Base-by-base conservation (phyloP, 2,113 vertebrate species). In the Apeltes quadracus region DNA sequence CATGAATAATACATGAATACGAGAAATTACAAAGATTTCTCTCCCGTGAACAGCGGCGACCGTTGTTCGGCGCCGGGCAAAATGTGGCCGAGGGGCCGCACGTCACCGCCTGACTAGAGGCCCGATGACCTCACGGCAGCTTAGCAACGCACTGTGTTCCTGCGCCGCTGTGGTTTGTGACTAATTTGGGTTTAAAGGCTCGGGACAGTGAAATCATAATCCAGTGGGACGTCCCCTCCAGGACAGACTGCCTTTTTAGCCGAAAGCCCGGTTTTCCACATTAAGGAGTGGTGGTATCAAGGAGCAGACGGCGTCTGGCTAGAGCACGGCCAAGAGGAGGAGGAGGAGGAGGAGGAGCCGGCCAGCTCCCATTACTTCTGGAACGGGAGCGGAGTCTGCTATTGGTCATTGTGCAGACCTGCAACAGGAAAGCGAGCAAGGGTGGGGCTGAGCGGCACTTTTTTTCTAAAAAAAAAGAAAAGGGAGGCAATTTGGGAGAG, bases 401-500 rank as follows among this genome's bases (percentile, higher is more conserved):
- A 88, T 88, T 92, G 92, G 91, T 84, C 90, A 92, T 81, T 83
- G 87, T 82, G 80, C 81, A 87, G 87, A 91, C 84, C 91, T 91
- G 62, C 83, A 65, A 92, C 89, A 92, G 93, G 91, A 93, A 93
- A 89, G 84, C 53, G 76, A 82, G 81, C 67, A 79, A 80, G 90
- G 92, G 91, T 90, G 91, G 91, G 82, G 87, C 83, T 18, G 56
- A 88, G 87, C 65, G 70, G 79, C 79, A 82, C 76, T n/a, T n/a
- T n/a, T n/a, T n/a, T n/a, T n/a, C n/a, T n/a, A 51, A 81, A 72
- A 34, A 34, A 34, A 7, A 34, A 34, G 32, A 34, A 7, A 85
- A 68, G 27, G 39, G 50, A 20, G 48, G 22, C 22, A 20, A 54
- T 85, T 84, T 85, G 62, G 79, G 72, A 86, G 76, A 84, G 81